These are phyloP conservation scores for Microplitis demolitor DNA, from an alignment of 1,140 invertebrate species.

Conservation along the genomic window DNA sequence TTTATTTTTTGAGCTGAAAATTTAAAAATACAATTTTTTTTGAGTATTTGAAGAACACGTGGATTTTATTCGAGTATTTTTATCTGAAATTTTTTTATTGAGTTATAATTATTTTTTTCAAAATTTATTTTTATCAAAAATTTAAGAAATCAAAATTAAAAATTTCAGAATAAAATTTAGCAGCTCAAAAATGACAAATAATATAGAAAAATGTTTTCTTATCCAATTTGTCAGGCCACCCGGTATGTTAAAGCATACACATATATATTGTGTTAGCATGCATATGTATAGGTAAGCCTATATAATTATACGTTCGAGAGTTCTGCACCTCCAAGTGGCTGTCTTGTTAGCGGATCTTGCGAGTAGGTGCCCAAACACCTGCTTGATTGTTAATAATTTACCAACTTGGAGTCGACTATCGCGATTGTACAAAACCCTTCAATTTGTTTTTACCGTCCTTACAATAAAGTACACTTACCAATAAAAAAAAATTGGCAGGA, in stretches of 20 bases:
- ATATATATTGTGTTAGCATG: conserved; percentile 17
- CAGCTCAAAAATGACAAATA: no score
- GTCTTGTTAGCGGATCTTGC: conserved; percentile 49
- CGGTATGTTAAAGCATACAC: conserved; percentile 37
- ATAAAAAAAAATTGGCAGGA: no score
- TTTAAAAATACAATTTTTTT: no score
- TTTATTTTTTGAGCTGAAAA: no score
- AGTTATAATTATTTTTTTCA: no score
- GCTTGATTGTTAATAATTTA: conserved; percentile 53
- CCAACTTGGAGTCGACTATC: conserved; percentile 34
- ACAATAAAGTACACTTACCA: background rate
- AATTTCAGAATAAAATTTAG: no score
- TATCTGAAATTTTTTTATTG: no score
- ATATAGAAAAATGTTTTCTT: background rate
- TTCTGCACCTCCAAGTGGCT: conserved; percentile 47
- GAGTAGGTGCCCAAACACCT: conserved; percentile 45
- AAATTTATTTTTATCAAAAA: no score
- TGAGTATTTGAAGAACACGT: no score
- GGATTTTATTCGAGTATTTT: no score
- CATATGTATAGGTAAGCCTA: conserved; percentile 39
- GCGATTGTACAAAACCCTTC: conserved; percentile 29
- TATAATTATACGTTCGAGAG: conserved; percentile 50
- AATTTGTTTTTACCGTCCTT: conserved; percentile 17
- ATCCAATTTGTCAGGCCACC: conserved; percentile 30
- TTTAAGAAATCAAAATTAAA: no score